Evolutionary conservation across 1,140 invertebrate genomes (phyloP), one percentile per base, ranked within the genome.

Genomic region (Psilanteris sp.): DNA sequence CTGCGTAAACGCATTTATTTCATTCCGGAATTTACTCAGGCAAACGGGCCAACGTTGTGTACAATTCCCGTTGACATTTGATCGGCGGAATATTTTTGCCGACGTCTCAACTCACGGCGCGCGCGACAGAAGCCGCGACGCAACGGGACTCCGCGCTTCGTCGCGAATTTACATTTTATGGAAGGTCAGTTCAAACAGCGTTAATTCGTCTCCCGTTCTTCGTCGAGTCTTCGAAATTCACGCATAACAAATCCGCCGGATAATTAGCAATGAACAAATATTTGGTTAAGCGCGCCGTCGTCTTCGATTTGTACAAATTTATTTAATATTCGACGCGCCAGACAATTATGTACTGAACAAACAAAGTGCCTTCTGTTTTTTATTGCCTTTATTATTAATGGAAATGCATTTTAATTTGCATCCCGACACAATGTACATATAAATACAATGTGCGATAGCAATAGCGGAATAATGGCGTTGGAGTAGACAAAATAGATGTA

Each of bases 1-100:
- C 44, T 41, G 26, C 36, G 27, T 73, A 48, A 54, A 62, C 43
- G 61, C 55, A 64, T 54, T 68, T 55, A 55, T 48, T 62, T 52
- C 15, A 15, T 20, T 26, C 11, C 32, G 24, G 3, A 61, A 44
- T 59, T 43, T 16, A 29, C 24, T 39, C 31, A 11, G n/a, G 13
- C 16, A 50, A 39, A 29, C 22, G 24, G 26, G 9, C 2, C 59
- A 37, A 64, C 59, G 8, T 27, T 55, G 24, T 48, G 20, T 26
- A 5, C 2, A 14, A 26, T 5, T 9, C 11, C 16, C 18, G 16
- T 48, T 50, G 44, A 50, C 29, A 50, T 50, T 50, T 50, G 27
- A 50, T 16, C 43, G 26, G 14, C 1, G 10, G 11, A 8, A 10
- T 2, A 14, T 26, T 43, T 26, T 26, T 43, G 24, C 10, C 11